Evolutionary conservation across 2,888 invertebrate genomes (phyloP).

Genomic region (Metacarcinus magister): DNA sequence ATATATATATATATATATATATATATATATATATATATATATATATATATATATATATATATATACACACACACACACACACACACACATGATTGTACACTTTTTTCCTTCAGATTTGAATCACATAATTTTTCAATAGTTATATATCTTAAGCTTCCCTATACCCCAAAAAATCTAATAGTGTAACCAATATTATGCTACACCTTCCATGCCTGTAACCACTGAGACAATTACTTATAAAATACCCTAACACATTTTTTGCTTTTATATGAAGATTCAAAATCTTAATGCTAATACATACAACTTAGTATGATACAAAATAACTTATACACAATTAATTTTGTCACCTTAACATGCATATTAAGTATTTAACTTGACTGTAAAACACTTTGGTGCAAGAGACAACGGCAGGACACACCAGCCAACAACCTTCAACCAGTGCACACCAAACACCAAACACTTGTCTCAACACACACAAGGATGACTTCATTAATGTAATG

Average conservation of each 20-base stretch:
- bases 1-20: constrained; percentile 53
- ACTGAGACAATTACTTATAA: not conserved
- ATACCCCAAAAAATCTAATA: not conserved
- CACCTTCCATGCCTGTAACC: not conserved
- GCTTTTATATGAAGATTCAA: not conserved
- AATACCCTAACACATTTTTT: not conserved
- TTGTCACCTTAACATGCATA: not conserved
- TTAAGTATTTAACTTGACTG: not conserved
- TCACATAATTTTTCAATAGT: too few relatives aligned
- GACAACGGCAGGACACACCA: not conserved
- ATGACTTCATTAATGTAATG: not conserved
- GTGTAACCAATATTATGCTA: not conserved
- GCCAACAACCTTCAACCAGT: not conserved
- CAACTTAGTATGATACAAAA: not conserved
- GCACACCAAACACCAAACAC: not conserved
- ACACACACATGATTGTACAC: too few relatives aligned
- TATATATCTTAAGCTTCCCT: not conserved
- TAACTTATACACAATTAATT: not conserved
- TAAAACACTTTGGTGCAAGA: not conserved
- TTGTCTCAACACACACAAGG: not conserved
- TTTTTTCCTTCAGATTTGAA: too few relatives aligned
- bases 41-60: not conserved
- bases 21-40: constrained; percentile 18
- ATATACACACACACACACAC: not conserved
- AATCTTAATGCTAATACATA: not conserved